Base-by-base conservation (phyloP, 2,113 vertebrate species). In the Bos indicus region DNA sequence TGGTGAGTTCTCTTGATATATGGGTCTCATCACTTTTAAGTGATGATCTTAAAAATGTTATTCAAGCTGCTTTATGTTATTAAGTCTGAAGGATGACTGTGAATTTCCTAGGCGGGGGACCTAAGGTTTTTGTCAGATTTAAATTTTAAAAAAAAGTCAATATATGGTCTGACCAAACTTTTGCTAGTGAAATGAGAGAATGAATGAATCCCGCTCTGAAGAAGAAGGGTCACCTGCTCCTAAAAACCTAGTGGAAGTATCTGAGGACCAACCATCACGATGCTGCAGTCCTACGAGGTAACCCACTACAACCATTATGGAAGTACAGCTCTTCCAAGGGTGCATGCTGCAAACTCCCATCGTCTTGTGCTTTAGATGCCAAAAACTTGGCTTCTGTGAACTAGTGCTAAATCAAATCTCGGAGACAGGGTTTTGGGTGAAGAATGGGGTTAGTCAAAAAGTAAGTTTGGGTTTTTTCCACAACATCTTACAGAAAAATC, bases 341-440 rank as follows among this genome's bases (percentile, higher is more conserved):
- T 6, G 30, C 30, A 13, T 2, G 1, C 0, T n/a, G 33, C 16
- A 52, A 12, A 81, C 17, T 13, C 80, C 17, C 17, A 4, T 13
- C 0, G 1, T 7, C 48, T 52, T n/a, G 80, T 13, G 30, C 30
- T 82, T 11, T 9, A 17, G 46, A 81, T 6, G 46, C 46, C 9
- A 17, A 17, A 21, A 19, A 33, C 46, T 33, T 30, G 15, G 46
- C 46, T 16, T 51, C 78, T 33, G 46, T 21, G 78, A 17, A 81
- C 78, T 19, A 16, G 9, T 51, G 46, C 46, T 46, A 33, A 80
- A 21, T 81, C 46, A 19, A 81, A 51, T 33, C 28, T 21, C 17
- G 0, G 28, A 81, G 46, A 81, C 78, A 81, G 46, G 46, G 28
- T 12, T 81, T 6, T 81, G 78, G 28, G 78, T 51, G 28, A 81